Base-by-base conservation (phyloP, 2,888 invertebrate genomes). In the Dioctria rufipes region DNA sequence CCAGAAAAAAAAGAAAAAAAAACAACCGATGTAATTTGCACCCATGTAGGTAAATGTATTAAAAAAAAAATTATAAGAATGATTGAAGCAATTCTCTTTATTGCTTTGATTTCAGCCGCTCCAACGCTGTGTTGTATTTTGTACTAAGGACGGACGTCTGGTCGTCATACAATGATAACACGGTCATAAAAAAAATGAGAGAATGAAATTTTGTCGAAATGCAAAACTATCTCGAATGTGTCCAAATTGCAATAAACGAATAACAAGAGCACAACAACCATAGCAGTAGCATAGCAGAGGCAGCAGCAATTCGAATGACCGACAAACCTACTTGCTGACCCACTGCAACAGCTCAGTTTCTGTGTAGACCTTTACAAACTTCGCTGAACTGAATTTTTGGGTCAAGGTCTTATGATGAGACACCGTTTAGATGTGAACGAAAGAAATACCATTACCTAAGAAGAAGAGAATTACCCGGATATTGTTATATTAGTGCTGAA, bases 281-380 rank as follows among this genome's bases (percentile, higher is more conserved):
- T 11, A 5, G 43, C 46, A 67, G 13, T 40, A 54, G 75, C 65
- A 80, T 69, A 60, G 69, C 66, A 54, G 75, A 58, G 75, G 69
- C 77, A 75, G 9, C 51, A 40, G 42, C 54, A 65, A 51, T 58
- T 78, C 25, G 67, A 54, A 46, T 81, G 81, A 81, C 81, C 81
- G 81, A 81, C 78, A 81, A 81, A 81, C 81, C 81, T 81, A 81
- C 81, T 80, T 81, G 77, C 77, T 80, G 81, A 81, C 80, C 80
- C 80, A 81, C 78, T 81, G 81, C 79, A 75, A 46, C 67, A 13
- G 73, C 42, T 54, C 25, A 51, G n/a, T n/a, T 60, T 25, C 6
- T 25, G 25, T 75, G 60, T 60, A 75, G 73, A 75, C 73, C 65
- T 77, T 61, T 66, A 67, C 60, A 75, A 80, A 77, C 73, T 25